Conservation (phyloP, 1,140 invertebrate species). For the Drosophila subobscura region DNA sequence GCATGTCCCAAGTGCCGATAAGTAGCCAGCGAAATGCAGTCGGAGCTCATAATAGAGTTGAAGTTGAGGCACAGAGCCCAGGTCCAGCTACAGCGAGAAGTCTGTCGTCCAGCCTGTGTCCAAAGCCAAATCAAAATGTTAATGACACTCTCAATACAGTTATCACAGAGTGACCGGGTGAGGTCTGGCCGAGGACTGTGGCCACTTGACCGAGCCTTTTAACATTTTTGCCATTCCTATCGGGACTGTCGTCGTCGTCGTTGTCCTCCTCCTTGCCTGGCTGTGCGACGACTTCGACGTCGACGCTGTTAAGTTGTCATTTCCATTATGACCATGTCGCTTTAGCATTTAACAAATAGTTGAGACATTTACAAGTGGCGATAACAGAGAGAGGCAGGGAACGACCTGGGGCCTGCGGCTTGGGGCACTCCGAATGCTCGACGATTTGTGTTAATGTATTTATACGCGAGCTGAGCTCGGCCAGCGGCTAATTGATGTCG, state of each 20-base stretch:
- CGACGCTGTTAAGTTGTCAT: conserved; percentile 78
- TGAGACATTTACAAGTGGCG: conserved; percentile 82
- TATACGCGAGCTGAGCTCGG: conserved; percentile 48
- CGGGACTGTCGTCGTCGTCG: not conserved
- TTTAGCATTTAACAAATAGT: conserved; percentile 83
- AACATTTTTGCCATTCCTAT: conserved; percentile 67
- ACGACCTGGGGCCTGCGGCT: not conserved
- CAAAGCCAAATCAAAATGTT: conserved; percentile 80
- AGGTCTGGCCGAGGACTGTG: conserved; percentile 8
- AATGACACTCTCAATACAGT: conserved; percentile 83
- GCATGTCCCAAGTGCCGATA: conserved; percentile 66
- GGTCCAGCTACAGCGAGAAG: not conserved
- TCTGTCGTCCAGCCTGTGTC: not conserved
- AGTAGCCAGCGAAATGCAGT: conserved; percentile 49
- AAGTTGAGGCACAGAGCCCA: conserved; percentile 25
- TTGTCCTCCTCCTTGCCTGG: no score
- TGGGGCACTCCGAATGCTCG: conserved; percentile 50
- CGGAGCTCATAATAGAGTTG: conserved; percentile 59
- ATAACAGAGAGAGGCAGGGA: conserved; percentile 41
- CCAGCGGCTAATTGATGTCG: conserved; percentile 67
- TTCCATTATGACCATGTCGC: conserved; percentile 83
- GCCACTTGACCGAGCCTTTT: conserved; percentile 71
- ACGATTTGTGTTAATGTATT: conserved; percentile 78
- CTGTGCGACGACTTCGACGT: conserved; percentile 2
- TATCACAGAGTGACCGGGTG: conserved; percentile 46